Evolutionary conservation across 2,113 vertebrate species (phyloP), one percentile per base, ranked within the genome.

Genomic region (Mobula hypostoma): DNA sequence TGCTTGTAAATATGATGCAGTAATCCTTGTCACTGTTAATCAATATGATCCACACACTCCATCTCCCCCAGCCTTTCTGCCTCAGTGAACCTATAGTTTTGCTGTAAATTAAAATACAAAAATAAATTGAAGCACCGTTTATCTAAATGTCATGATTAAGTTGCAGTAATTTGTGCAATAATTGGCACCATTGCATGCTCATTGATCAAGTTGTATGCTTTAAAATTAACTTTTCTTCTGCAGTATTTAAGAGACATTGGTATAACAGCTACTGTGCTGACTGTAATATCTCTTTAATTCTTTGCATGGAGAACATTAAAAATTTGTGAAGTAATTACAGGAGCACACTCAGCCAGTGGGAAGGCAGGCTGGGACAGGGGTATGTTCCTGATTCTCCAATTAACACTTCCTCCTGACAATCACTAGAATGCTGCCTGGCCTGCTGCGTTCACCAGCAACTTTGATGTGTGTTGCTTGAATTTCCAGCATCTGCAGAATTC

Each of bases 1-100:
- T 93, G 91, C 91, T 93, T 93, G 91, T 93, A 76, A 93, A 93
- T 68, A 93, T 93, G 91, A 93, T 93, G 48, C 91, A 93, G 68
- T 74, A 56, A 93, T 93, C 68, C 91, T 93, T 93, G 91, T 93
- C 91, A 74, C 36, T 93, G 70, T 93, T 93, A 74, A 93, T 93
- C 91, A 93, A 93, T 93, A 93, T 93, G 91, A 93, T 93, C 70
- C 32, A 11, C 56, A 56, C 68, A 56, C 68, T 93, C 36, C 91
- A 93, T 93, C 91, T 93, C 91, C 68, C 70, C 21, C 91, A 93
- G 91, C 70, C 91, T 72, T 93, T 76, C 91, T 93, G 91, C 91
- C 91, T 93, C 66, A 74, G 68, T 76, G 40, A 93, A 36, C 91
- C 91, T 74, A 40, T 74, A 40, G 56, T 72, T 74, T 93, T 56